Evolutionary conservation across 2,797 vertebrate genomes (phyloP), one percentile per base, ranked within the genome.

Genomic region (Onychomys leucogaster): DNA sequence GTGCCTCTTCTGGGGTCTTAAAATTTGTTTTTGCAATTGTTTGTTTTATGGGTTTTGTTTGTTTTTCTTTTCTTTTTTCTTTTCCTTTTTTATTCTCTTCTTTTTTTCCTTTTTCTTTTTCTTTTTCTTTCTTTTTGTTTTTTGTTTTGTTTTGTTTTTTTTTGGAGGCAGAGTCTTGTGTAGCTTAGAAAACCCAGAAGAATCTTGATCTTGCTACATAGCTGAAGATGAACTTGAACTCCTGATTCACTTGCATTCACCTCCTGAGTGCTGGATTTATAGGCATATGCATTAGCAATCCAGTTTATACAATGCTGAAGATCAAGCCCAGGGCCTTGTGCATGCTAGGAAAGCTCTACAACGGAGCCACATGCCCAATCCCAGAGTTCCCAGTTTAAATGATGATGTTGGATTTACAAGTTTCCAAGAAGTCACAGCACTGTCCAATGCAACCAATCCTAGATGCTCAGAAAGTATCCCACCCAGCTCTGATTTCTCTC

Each of bases 341-440:
- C 27, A 7, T 65, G 41, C 34, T 71, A 71, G 34, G 34, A 32
- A 87, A 69, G 63, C 69, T 71, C 85, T 73, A 87, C 21, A 87
- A 37, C 2, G 41, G 34, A 87, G 13, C 23, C 41, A 5, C 25
- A 46, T 46, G 16, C 3, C 81, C 41, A 46, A 10, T 46, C 41
- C 41, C 2, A 59, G 10, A 73, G n/a, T 57, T 14, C 14, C 67
- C 27, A 41, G 46, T 59, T 61, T 71, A 92, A 97, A 89, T 27
- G 49, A 93, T 21, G 55, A 93, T 80, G 29, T 2, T 87, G 25
- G 19, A 73, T 41, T 75, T 43, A 83, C 2, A 46, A 29, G 52
- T 82, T 93, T 93, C 89, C 21, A 87, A 88, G 76, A 84, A 86
- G 59, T 84, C 89, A 84, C 2, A 77, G 19, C 2, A 57, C 17